Conservation (phyloP, 2,113 vertebrate species). For the Beaufortia kweichowensis region DNA sequence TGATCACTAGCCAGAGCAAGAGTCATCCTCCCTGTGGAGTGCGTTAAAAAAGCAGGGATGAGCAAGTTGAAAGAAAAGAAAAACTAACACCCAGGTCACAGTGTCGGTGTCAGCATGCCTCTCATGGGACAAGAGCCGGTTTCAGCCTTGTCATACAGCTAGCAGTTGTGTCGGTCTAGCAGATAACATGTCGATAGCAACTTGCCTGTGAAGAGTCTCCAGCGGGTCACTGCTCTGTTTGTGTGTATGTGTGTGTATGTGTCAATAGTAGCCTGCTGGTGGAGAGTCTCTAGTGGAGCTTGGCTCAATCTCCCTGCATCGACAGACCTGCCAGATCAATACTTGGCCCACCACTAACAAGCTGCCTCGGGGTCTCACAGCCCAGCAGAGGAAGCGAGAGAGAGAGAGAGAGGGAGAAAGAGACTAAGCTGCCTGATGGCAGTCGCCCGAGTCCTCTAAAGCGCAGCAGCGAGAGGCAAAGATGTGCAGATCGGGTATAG, state of each 20-base stretch:
- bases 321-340: slow-evolving; percentile 99
- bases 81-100: slow-evolving; percentile 90
- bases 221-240: slow-evolving; percentile 99
- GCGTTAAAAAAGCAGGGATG: slow-evolving; percentile 68
- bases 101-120: slow-evolving; percentile 48
- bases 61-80: slow-evolving; percentile 94
- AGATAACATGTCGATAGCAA: slow-evolving; percentile 99
- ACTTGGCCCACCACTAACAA: slow-evolving; percentile 99
- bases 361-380: slow-evolving; percentile 95
- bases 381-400: slow-evolving; percentile 28
- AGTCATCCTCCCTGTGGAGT: slow-evolving; percentile 76
- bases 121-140: slow-evolving; percentile 66
- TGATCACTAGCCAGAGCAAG: slow-evolving; percentile 84
- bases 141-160: slow-evolving; percentile 97
- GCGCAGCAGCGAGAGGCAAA: slow-evolving; percentile 21
- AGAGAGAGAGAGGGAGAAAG: slow-evolving; percentile 12
- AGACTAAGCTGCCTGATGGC: slow-evolving; percentile 28
- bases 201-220: slow-evolving; percentile 94
- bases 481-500: slow-evolving; percentile 14
- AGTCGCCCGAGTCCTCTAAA: slow-evolving; percentile 25
- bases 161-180: slow-evolving; percentile 74
- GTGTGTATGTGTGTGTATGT: slow-evolving; percentile 49
- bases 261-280: slow-evolving; percentile 45
- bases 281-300: slow-evolving; percentile 92
- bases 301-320: slow-evolving; percentile 99